These are phyloP conservation scores for Anthophora plumipes DNA, from an alignment of 2,888 invertebrate species.

Conservation along the genomic window DNA sequence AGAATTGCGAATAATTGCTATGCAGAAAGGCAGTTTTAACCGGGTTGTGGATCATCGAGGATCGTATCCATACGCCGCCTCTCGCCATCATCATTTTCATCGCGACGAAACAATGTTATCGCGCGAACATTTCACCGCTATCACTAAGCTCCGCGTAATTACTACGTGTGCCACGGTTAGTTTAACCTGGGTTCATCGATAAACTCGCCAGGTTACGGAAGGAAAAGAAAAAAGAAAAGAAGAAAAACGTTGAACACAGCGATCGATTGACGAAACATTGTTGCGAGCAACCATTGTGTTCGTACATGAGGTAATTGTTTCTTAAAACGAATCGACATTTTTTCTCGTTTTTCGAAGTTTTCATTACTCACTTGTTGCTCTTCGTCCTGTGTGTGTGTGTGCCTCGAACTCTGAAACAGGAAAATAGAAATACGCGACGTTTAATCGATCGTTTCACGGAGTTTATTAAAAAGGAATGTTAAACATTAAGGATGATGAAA, in stretches of 20 bases:
- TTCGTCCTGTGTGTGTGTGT: slow-evolving; percentile 45
- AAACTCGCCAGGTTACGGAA: background rate
- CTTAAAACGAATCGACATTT: background rate
- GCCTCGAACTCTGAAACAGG: slow-evolving; percentile 60
- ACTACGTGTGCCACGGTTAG: slow-evolving; percentile 7
- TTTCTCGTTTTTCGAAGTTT: background rate
- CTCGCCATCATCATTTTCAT: slow-evolving; percentile 29
- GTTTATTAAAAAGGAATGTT: background rate
- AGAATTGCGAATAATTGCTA: slow-evolving; percentile 12
- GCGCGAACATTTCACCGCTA: slow-evolving; percentile 23
- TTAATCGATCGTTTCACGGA: background rate
- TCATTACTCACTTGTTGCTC: slow-evolving; percentile 66
- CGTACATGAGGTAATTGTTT: background rate
- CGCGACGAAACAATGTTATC: slow-evolving; percentile 20
- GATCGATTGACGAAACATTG: background rate
- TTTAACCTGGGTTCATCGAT: slow-evolving; percentile 15
- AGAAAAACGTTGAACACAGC: background rate
- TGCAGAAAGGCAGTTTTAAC: background rate
- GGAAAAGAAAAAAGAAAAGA: background rate
- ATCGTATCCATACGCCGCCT: background rate
- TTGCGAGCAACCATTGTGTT: slow-evolving; percentile 20
- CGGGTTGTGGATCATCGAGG: slow-evolving; percentile 13
- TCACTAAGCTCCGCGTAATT: slow-evolving; percentile 28
- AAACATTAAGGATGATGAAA: background rate
- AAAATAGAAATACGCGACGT: slow-evolving; percentile 13